These are phyloP conservation scores for Metridium senile DNA, from an alignment of 92 coral and sea anemone species.

Conservation along the genomic window DNA sequence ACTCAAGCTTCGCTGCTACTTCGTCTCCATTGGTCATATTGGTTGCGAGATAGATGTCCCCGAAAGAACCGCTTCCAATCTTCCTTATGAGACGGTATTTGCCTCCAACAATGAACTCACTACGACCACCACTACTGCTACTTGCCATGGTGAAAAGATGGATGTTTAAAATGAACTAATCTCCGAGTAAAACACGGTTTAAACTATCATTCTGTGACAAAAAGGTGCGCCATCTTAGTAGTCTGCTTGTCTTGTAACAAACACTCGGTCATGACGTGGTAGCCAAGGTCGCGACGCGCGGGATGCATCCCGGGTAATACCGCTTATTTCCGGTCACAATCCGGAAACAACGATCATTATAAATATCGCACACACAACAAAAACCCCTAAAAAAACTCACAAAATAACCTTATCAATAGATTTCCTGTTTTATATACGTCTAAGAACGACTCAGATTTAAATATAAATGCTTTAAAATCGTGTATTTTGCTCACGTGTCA, in stretches of 20 bases:
- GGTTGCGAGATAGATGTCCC: conserved; percentile 95
- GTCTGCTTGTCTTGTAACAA: conserved; percentile 31
- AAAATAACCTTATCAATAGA: background rate
- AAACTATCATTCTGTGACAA: background rate
- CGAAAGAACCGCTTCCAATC: conserved; percentile 99
- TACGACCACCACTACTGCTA: conserved; percentile 70
- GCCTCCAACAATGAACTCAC: conserved; percentile 88
- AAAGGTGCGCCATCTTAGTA: conserved; percentile 50
- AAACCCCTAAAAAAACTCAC: background rate
- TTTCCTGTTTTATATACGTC: background rate
- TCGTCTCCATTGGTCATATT: conserved; percentile 87
- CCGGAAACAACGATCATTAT: conserved; percentile 21
- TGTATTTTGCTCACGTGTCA: conserved; percentile 5
- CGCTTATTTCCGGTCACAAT: conserved; percentile 35
- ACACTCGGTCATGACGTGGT: conserved; percentile 79
- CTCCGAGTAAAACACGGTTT: conserved; percentile 16
- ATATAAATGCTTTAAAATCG: background rate
- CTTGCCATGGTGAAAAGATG: conserved; percentile 67
- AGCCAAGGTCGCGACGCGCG: conserved; percentile 74
- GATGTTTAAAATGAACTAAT: background rate
- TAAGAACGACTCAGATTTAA: background rate
- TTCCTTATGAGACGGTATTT: conserved; percentile 95
- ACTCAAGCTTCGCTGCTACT: conserved; percentile 97
- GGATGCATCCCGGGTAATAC: conserved; percentile 62
- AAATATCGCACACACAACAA: background rate